A percentile compares a stretch with the other conserved stretches of the same genome.
These are phyloP conservation scores for Ectropis grisescens DNA, from an alignment of 1,140 invertebrate genomes.

Conservation along the genomic window DNA sequence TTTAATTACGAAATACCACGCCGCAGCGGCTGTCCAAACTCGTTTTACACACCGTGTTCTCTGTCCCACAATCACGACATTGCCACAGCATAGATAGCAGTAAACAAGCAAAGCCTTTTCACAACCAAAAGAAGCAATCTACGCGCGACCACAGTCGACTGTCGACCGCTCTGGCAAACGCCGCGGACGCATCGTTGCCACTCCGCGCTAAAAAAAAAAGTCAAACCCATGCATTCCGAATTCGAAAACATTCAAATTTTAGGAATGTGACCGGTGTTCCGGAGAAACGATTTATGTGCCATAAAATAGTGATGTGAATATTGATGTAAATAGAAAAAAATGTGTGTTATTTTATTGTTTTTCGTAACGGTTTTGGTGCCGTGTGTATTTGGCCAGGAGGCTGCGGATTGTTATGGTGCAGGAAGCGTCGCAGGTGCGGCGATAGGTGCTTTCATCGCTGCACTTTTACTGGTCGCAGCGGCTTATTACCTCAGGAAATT, in stretches of 20 bases:
- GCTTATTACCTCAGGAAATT: constrained; percentile 56
- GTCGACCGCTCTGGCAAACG: constrained; percentile 49
- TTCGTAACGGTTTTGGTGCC: constrained; percentile 52
- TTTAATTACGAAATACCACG: too few relatives aligned
- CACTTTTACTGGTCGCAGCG: constrained; percentile 45
- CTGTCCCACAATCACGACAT: constrained; percentile 44
- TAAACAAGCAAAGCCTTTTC: constrained; percentile 39
- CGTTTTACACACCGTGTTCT: constrained; percentile 44
- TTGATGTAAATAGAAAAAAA: constrained; percentile 30
- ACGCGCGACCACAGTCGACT: constrained; percentile 18
- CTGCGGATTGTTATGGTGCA: constrained; percentile 56
- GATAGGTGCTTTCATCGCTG: constrained; percentile 57
- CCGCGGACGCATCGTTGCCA: constrained; percentile 32
- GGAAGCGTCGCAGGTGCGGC: constrained; percentile 61
- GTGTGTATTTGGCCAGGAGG: constrained; percentile 57
- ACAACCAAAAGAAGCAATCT: constrained; percentile 14
- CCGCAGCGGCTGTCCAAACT: constrained; percentile 33
- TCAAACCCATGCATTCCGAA: constrained; percentile 23
- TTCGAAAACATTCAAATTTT: constrained; percentile 25
- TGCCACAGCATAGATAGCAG: too few relatives aligned
- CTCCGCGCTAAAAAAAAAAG: constrained; percentile 19
- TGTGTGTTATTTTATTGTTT: constrained; percentile 53
- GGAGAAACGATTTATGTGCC: constrained; percentile 43
- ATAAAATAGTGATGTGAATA: constrained; percentile 57
- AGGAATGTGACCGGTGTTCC: constrained; percentile 43